Conservation (phyloP, 2,888 invertebrate genomes). For the Mythimna lalbum region DNA sequence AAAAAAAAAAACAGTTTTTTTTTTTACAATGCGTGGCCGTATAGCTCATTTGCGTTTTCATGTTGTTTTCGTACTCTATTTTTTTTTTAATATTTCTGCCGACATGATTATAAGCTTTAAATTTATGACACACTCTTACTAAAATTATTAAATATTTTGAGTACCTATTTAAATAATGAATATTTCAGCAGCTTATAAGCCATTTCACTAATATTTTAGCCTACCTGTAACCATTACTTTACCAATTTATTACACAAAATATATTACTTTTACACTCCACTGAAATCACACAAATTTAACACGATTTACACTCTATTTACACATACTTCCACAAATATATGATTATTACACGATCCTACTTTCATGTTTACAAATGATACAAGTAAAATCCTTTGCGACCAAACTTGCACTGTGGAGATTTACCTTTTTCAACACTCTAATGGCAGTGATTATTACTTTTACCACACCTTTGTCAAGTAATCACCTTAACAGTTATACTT, state of each 20-base stretch:
- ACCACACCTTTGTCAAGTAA: slow-evolving; percentile 81
- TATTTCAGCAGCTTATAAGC: slow-evolving; percentile 15
- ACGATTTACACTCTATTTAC: slow-evolving; percentile 30
- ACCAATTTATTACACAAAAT: slow-evolving; percentile 37
- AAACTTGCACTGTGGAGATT: slow-evolving; percentile 77
- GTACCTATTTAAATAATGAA: background rate
- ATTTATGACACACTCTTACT: background rate
- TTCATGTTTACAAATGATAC: slow-evolving; percentile 42
- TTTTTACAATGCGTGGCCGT: background rate
- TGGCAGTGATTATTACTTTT: slow-evolving; percentile 85
- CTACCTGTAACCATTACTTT: slow-evolving; percentile 46
- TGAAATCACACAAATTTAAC: slow-evolving; percentile 32
- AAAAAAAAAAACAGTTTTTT: too few relatives aligned
- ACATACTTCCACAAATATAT: slow-evolving; percentile 34
- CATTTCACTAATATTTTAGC: slow-evolving; percentile 37
- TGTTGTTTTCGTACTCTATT: background rate
- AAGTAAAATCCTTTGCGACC: slow-evolving; percentile 70
- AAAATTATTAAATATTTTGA: background rate
- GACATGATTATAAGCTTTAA: background rate
- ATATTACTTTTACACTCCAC: slow-evolving; percentile 58
- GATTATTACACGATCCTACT: slow-evolving; percentile 20
- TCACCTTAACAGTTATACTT: slow-evolving; percentile 83
- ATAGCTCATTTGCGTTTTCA: background rate
- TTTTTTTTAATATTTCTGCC: background rate
- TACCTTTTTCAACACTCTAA: slow-evolving; percentile 73